Conservation (phyloP, 92 coral and sea anemone genomes). For the Zoanthus solanderi region DNA sequence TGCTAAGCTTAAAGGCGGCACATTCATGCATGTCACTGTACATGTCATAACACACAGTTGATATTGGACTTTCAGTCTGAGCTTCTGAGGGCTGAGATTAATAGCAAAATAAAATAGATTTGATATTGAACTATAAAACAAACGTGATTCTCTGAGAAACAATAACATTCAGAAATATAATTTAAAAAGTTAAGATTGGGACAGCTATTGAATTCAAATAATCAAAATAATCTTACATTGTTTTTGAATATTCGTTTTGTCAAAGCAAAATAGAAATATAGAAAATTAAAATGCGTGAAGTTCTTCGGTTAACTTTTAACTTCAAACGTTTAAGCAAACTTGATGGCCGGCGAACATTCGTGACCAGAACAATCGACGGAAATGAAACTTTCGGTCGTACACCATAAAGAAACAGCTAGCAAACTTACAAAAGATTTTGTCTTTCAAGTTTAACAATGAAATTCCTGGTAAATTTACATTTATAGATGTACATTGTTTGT, state of each 20-base stretch:
- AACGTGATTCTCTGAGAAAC: neutral
- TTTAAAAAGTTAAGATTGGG: neutral
- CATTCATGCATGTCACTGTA: neutral
- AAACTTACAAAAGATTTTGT: too few relatives aligned
- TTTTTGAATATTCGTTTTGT: neutral
- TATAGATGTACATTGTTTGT: neutral
- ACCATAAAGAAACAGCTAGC: too few relatives aligned
- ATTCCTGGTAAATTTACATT: too few relatives aligned
- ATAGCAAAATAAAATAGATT: neutral
- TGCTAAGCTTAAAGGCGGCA: neutral
- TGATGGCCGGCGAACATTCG: too few relatives aligned
- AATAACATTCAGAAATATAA: neutral
- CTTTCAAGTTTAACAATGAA: too few relatives aligned
- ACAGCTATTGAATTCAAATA: neutral
- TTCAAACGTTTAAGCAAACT: too few relatives aligned
- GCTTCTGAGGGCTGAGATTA: neutral
- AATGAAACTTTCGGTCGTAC: too few relatives aligned
- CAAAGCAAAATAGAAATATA: neutral
- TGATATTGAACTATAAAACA: neutral
- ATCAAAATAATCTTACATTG: neutral
- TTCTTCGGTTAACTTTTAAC: too few relatives aligned
- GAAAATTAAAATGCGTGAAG: too few relatives aligned
- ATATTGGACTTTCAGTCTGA: constrained; percentile 25
- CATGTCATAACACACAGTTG: neutral
- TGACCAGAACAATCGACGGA: too few relatives aligned